Evolutionary conservation across 1,140 invertebrate genomes (phyloP).

Genomic region (Drepana arcuata): DNA sequence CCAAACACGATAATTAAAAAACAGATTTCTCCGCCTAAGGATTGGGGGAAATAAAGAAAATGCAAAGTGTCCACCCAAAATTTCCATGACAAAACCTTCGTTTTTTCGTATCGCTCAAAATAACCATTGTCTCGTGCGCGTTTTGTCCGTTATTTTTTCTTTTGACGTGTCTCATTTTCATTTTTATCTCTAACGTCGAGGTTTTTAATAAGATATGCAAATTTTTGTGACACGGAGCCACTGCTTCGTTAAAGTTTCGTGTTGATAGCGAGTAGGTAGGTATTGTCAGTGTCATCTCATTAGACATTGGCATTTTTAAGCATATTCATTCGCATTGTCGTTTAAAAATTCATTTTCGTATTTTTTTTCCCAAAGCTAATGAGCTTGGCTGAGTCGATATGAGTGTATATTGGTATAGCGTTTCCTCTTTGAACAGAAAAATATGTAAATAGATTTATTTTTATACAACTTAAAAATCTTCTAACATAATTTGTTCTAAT

Average conservation of each 20-base stretch:
- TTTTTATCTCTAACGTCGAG: conserved; percentile 55
- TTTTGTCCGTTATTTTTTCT: conserved; percentile 48
- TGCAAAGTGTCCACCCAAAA: conserved; percentile 64
- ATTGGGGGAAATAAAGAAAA: conserved; percentile 54
- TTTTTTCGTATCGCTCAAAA: conserved; percentile 59
- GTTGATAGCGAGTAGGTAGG: no score
- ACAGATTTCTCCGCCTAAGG: conserved; percentile 53
- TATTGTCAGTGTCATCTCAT: conserved; percentile 8
- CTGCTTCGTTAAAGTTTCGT: conserved; percentile 27
- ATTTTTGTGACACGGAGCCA: conserved; percentile 28
- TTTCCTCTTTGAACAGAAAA: no score
- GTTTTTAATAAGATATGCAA: conserved; percentile 69
- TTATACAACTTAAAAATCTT: no score
- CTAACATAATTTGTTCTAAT: no score
- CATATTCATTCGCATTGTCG: no score
- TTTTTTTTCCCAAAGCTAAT: no score
- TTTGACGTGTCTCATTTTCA: conserved; percentile 65
- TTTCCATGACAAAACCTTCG: conserved; percentile 65
- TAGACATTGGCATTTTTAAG: conserved; percentile 4
- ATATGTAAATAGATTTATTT: no score
- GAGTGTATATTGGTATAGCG: no score
- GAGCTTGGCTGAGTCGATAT: no score
- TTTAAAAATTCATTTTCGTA: no score
- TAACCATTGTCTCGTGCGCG: conserved; percentile 57
- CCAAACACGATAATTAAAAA: conserved; percentile 70